Base-by-base conservation (phyloP, 1,140 invertebrate species). In the Eufriesea mexicana region DNA sequence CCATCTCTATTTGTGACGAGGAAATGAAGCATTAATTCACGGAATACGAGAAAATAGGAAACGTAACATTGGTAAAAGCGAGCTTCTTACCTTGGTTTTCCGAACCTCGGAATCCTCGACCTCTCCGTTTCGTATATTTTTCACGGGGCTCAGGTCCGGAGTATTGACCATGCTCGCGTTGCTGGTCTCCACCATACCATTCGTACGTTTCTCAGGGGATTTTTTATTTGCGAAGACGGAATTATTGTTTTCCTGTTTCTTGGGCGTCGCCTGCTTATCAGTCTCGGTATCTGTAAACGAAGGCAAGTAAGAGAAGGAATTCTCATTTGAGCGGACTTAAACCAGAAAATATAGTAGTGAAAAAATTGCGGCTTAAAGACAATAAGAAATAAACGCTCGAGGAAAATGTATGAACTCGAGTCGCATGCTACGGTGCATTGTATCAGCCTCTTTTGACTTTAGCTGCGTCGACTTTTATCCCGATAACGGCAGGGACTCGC, bases 1-100 rank as follows among this genome's bases (percentile, higher is more conserved):
- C 93, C 96, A 96, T 85, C 96, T 95, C 94, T 97, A 92, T 71
- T 23, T 7, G 42, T 94, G 90, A 86, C 68, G 89, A 70, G 73
- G 77, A 78, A 64, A 45, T 16, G 16, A 12, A 16, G 10, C 23
- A 8, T 62, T 18, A 55, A 20, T 49, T 16, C 0, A 45, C n/a
- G 16, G 8, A 55, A 5, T 23, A 16, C n/a, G 0, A 9, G 8
- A 8, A 42, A 20, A 25, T 6, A 2, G 5, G 16, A 5, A 47
- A 83, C 71, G 54, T n/a, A n/a, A n/a, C n/a, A n/a, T n/a, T n/a
- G 7, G 42, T 45, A 23, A 51, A 51, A 0, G 5, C 0, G 5
- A 49, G 79, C 70, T 81, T 72, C 70, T 81, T 72, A 93, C 92
- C 82, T 93, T 94, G 0, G 87, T 93, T 67, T 93, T 94, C 79